Percentiles rank a stretch among this genome's conserved stretches.
These are phyloP conservation scores for Ericerus pela DNA, from an alignment of 1,140 invertebrate genomes.

Conservation along the genomic window DNA sequence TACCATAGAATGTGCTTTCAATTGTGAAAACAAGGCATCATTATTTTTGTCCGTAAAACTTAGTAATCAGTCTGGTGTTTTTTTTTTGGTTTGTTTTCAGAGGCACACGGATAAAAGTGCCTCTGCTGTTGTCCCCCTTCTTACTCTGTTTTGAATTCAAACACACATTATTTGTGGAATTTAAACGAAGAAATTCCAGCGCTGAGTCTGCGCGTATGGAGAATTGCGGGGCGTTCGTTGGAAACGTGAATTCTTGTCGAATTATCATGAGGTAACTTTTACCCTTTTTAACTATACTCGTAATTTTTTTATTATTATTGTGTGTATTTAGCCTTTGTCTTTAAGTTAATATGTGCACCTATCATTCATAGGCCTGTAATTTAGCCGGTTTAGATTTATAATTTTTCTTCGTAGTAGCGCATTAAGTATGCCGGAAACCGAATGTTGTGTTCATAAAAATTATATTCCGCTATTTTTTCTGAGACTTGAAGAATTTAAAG, in stretches of 20 bases:
- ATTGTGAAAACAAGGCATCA: background rate
- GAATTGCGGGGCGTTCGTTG: background rate
- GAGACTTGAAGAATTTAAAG: no score
- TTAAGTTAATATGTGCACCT: no score
- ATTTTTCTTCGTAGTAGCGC: no score
- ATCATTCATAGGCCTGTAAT: no score
- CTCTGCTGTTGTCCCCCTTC: background rate
- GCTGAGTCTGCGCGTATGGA: background rate
- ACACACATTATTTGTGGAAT: background rate
- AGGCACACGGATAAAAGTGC: constrained; percentile 3
- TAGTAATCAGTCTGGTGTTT: constrained; percentile 4
- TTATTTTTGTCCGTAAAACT: background rate
- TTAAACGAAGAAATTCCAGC: background rate
- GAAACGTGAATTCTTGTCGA: background rate
- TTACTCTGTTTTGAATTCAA: background rate
- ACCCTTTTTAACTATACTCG: no score
- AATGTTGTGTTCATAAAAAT: no score
- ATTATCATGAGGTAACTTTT: background rate
- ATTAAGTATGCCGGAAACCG: no score
- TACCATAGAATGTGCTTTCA: no score
- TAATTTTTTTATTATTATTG: no score
- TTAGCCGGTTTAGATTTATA: no score
- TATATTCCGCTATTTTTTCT: no score
- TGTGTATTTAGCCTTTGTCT: no score
- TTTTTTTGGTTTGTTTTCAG: constrained; percentile 8